Base-by-base conservation (phyloP, 2,888 invertebrate genomes). In the Dysmachus trigonus region DNA sequence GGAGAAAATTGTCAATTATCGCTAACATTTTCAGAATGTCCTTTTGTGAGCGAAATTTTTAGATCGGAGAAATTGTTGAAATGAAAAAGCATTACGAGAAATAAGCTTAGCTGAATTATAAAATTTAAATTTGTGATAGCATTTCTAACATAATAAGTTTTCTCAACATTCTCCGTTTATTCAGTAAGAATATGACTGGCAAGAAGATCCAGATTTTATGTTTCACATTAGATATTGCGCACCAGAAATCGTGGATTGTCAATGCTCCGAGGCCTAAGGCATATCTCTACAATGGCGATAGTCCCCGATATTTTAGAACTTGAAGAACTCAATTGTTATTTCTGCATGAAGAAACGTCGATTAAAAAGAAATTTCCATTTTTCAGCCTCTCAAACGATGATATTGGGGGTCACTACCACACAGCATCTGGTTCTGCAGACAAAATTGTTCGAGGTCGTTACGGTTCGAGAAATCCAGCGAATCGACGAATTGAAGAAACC, bases 381-480 rank as follows among this genome's bases (percentile, higher is more conserved):
- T 73, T 74, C 51, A 85, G 85, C 22, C 85, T 85, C 62, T 90
- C 94, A 87, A 95, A 95, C 91, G 94, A 94, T 91, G 95, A 95
- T 90, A 93, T 94, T 89, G 96, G 95, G 2, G 94, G 94, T 88
- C 95, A 95, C 89, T 96, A 95, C 90, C 96, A 96, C 90, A 93
- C 92, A 88, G 93, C 92, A 86, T 91, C 94, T 86, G 95, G 95
- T 41, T 94, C 94, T 89, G 94, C 94, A 62, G 95, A 95, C 91
- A 93, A 95, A 88, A 93, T 95, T 76, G 96, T 95, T 30, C 94
- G 95, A 87, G 95, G 95, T 85, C 93, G 95, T 90, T 95, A 95
- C 90, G 96, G 96, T 74, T 94, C 95, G 87, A 93, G 95, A 89
- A 96, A 95, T 91, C 95, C 96, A n/a, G 94, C 93, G 87, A 95